Percentiles rank a stretch among this genome's conserved stretches.
Conservation (phyloP, 1,140 invertebrate genomes). For the Heliconius hewitsoni region DNA sequence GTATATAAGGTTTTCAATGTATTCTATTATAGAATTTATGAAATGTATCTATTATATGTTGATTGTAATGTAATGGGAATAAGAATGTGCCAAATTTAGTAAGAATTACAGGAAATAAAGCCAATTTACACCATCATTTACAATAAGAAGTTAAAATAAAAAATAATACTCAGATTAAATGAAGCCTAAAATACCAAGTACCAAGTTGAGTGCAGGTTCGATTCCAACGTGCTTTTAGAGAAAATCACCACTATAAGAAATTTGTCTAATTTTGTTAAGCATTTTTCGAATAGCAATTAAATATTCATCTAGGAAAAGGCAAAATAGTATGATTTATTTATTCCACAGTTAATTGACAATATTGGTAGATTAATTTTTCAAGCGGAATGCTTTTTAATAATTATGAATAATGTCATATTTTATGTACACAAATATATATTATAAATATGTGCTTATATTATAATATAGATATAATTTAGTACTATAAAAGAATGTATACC, state of each 20-base stretch:
- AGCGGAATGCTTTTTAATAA: neutral
- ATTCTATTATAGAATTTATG: conserved; percentile 50
- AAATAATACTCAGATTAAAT: neutral
- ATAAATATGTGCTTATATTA: conserved; percentile 31
- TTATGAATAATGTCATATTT: neutral
- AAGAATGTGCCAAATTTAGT: conserved; percentile 70
- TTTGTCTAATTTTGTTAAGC: neutral
- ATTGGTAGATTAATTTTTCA: conserved; percentile 27
- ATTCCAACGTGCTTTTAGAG: neutral
- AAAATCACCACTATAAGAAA: neutral
- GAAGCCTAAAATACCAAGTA: neutral
- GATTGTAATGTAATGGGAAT: conserved; percentile 51
- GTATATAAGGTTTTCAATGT: conserved; percentile 38
- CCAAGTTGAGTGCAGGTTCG: neutral
- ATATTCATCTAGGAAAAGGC: neutral
- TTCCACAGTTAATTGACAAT: neutral
- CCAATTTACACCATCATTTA: conserved; percentile 45
- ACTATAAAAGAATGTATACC: conserved; percentile 47
- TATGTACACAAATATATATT: conserved; percentile 9
- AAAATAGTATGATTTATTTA: neutral
- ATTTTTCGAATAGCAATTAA: neutral
- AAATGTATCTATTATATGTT: conserved; percentile 63
- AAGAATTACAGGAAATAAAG: conserved; percentile 61
- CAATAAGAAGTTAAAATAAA: neutral
- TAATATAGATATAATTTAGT: conserved; percentile 39